Evolutionary conservation across 2,888 invertebrate species (phyloP).

Genomic region (Agrenia bidenticulata): DNA sequence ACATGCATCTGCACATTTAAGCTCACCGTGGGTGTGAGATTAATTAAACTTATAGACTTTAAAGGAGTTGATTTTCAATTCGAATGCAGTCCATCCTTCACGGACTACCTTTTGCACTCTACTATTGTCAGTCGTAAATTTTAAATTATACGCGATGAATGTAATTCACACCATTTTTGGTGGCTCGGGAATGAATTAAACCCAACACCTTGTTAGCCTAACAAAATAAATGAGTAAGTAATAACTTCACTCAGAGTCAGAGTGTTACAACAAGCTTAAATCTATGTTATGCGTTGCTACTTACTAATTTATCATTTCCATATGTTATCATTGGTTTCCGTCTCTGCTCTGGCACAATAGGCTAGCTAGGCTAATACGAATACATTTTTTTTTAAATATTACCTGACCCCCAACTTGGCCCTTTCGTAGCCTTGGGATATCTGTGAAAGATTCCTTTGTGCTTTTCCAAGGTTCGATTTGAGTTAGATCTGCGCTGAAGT

Average conservation of each 20-base stretch:
- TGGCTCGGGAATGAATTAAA: background rate
- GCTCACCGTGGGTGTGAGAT: background rate
- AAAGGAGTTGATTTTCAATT: conserved; percentile 1
- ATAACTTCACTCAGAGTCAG: no score
- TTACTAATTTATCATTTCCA: no score
- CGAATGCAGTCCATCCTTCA: background rate
- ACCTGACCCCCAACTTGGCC: conserved; percentile 59
- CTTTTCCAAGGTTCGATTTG: conserved; percentile 53
- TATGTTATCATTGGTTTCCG: no score
- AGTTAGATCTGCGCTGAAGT: conserved; percentile 54
- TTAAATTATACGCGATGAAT: background rate
- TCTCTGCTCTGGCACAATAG: no score
- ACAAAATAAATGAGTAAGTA: no score
- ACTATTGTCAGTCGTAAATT: conserved; percentile 10
- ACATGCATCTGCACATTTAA: background rate
- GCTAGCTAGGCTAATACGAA: no score
- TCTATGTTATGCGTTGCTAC: no score
- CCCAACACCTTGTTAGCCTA: conserved; percentile 7
- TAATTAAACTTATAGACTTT: conserved; percentile 13
- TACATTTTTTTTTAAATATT: background rate
- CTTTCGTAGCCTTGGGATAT: conserved; percentile 57
- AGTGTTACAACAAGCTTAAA: no score
- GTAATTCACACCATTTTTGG: conserved; percentile 9
- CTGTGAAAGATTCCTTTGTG: conserved; percentile 54
- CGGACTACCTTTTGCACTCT: conserved; percentile 8